phyloP scores from a whole-genome alignment of 2,113 vertebrate species.

The Epinephelus moara region DNA sequence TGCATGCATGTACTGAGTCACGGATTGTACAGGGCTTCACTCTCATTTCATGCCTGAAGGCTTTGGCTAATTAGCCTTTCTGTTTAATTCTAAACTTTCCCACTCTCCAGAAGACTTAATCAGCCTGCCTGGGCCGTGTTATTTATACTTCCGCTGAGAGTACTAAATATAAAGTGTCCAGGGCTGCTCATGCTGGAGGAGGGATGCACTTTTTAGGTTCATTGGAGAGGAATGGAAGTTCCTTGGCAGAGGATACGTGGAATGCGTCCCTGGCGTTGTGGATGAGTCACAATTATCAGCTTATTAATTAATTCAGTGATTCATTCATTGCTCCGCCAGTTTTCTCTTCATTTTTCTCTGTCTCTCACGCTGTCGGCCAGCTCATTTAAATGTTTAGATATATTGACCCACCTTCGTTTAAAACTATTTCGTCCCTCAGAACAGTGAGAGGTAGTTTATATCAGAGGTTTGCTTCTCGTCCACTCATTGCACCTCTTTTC shows the following conservation, averaged over 20 bases:
- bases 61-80: slow-evolving; percentile 65
- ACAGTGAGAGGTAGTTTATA: not conserved
- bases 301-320: slow-evolving; percentile 44
- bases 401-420: slow-evolving; percentile 24
- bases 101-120: slow-evolving; percentile 63
- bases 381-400: slow-evolving; percentile 16
- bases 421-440: slow-evolving; percentile 20
- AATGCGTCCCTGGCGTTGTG: slow-evolving; percentile 20
- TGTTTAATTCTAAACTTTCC: slow-evolving; percentile 63
- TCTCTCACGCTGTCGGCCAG: not conserved
- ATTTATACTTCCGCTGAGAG: slow-evolving; percentile 61
- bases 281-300: slow-evolving; percentile 49
- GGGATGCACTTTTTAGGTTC: slow-evolving; percentile 41
- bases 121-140: slow-evolving; percentile 42
- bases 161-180: slow-evolving; percentile 61
- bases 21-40: slow-evolving; percentile 35
- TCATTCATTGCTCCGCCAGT: slow-evolving; percentile 2
- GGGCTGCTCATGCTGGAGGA: slow-evolving; percentile 45
- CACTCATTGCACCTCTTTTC: slow-evolving; percentile 4
- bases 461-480: slow-evolving; percentile 11
- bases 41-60: slow-evolving; percentile 62
- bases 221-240: slow-evolving; percentile 38
- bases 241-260: slow-evolving; percentile 46
- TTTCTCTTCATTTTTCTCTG: not conserved
- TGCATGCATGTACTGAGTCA: slow-evolving; percentile 51